These are phyloP conservation scores for Parelbella ahira DNA, from an alignment of 2,888 invertebrate species.

Conservation along the genomic window DNA sequence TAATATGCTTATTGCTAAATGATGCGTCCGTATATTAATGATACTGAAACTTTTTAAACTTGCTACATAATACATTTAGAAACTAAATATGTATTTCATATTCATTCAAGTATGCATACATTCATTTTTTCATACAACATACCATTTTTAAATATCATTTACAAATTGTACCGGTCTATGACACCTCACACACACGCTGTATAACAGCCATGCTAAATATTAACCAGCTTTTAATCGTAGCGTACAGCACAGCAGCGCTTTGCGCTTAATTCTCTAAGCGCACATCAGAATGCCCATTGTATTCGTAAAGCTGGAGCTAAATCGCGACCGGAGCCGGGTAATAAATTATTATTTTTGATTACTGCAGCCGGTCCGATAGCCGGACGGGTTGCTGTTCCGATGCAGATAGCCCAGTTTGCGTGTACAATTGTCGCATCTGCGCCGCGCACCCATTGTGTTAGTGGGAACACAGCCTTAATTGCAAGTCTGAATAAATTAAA, in stretches of 20 bases:
- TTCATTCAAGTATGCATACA: too few relatives aligned
- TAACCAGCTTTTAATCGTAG: too few relatives aligned
- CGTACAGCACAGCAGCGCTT: neutral
- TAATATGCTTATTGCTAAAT: too few relatives aligned
- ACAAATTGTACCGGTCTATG: too few relatives aligned
- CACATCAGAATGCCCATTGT: neutral
- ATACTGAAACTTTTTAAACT: too few relatives aligned
- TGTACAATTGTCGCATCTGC: conserved; percentile 71
- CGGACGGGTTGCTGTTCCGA: conserved; percentile 49
- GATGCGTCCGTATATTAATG: too few relatives aligned
- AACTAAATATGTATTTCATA: too few relatives aligned
- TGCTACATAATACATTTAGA: too few relatives aligned
- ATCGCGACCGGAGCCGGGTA: conserved; percentile 21
- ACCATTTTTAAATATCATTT: too few relatives aligned
- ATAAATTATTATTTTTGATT: conserved; percentile 45
- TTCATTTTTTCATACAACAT: too few relatives aligned
- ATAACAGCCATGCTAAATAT: too few relatives aligned
- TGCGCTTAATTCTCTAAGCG: conserved; percentile 1
- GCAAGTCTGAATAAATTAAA: conserved; percentile 75
- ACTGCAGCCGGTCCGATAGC: conserved; percentile 39
- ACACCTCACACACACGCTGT: too few relatives aligned
- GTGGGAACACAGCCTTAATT: conserved; percentile 75
- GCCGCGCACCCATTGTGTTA: conserved; percentile 63
- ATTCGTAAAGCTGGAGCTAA: neutral
- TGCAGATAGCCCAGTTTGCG: conserved; percentile 71